phyloP scores from a whole-genome alignment of 2,113 vertebrate genomes.

The Sus scrofa region T2T-Sscrofa CM000824.6:82955501-82956000 shows the following conservation, averaged over 20 bases:
- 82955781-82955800: background rate
- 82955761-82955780: constrained; percentile 40
- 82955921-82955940: background rate
- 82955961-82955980: background rate
- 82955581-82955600: background rate
- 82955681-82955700: constrained; percentile 53
- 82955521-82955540: background rate
- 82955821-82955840: background rate
- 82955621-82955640: background rate
- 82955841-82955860: background rate
- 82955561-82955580: background rate
- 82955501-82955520: background rate
- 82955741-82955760: constrained; percentile 18
- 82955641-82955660: constrained; percentile 55
- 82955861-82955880: background rate
- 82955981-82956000: background rate
- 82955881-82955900: background rate
- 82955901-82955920: background rate
- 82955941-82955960: background rate
- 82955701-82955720: background rate
- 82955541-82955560: background rate
- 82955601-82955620: constrained; percentile 28
- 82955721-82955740: constrained; percentile 40
- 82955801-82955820: background rate
- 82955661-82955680: constrained; percentile 59